Percentiles rank a stretch among this genome's conserved stretches.
Evolutionary conservation across 2,797 vertebrate genomes (phyloP).

Genomic region (Xiphorhynchus erythropygius): DNA sequence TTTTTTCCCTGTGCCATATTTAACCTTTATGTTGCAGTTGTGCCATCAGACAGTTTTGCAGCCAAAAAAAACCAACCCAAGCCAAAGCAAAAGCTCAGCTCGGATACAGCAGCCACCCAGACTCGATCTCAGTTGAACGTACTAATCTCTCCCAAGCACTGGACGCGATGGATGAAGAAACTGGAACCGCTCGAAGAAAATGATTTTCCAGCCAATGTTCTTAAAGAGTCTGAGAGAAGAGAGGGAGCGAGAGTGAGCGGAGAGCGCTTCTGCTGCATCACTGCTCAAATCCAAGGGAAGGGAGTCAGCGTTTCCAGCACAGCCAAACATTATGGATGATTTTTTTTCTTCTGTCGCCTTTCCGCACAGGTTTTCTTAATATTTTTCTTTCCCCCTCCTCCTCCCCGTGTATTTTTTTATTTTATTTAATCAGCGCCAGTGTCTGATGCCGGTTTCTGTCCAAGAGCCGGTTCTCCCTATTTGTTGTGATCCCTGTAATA

Average conservation of each 20-base stretch:
- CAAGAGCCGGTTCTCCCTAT: background rate
- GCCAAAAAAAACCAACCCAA: conserved; percentile 42
- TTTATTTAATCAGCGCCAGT: background rate
- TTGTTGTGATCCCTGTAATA: conserved; percentile 19
- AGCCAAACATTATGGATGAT: conserved; percentile 71
- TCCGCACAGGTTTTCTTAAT: conserved; percentile 49
- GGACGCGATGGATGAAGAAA: conserved; percentile 60
- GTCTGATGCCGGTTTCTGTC: background rate
- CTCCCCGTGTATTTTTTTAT: background rate
- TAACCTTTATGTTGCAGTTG: conserved; percentile 69
- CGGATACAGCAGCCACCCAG: conserved; percentile 63
- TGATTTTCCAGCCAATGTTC: conserved; percentile 36
- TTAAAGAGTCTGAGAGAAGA: conserved; percentile 32
- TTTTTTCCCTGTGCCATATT: conserved; percentile 37
- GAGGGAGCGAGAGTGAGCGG: conserved; percentile 29
- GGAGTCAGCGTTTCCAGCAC: conserved; percentile 67
- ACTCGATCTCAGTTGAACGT: conserved; percentile 33
- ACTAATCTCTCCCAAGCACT: conserved; percentile 1
- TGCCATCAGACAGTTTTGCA: conserved; percentile 64
- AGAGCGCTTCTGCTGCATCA: conserved; percentile 56
- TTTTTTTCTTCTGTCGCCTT: conserved; percentile 37
- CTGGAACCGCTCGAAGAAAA: conserved; percentile 46
- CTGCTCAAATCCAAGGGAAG: conserved; percentile 63
- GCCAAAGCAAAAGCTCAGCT: conserved; percentile 47
- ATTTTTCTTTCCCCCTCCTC: background rate